Conservation (phyloP, 1,140 invertebrate species). For the Sycobia sp. region DNA sequence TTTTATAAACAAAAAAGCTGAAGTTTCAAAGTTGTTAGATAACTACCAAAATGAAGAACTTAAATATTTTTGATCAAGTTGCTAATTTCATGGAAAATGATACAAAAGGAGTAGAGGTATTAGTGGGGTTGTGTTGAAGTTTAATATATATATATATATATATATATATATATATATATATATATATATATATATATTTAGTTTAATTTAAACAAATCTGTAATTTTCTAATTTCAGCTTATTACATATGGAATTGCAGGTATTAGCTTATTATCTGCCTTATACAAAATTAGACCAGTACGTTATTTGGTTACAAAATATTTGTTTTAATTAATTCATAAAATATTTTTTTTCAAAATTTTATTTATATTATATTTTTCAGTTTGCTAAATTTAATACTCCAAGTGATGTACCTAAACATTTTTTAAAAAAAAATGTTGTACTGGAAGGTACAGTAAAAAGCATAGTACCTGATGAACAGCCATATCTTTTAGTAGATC, state of each 20-base stretch:
- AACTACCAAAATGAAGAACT: too few species aligned
- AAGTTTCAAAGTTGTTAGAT: too few species aligned
- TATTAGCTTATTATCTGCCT: constrained; percentile 56
- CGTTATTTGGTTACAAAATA: constrained; percentile 39
- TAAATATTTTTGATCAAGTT: too few species aligned
- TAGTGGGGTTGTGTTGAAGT: too few species aligned
- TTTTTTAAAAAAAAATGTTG: constrained; percentile 56
- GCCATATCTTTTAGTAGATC: constrained; percentile 59
- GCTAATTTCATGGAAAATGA: constrained; percentile 55
- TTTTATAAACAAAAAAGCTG: too few species aligned
- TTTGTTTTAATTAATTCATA: constrained; percentile 14
- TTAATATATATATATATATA: constrained; percentile 39
- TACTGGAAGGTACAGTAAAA: constrained; percentile 56
- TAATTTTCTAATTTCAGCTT: constrained; percentile 49
- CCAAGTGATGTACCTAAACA: constrained; percentile 59
- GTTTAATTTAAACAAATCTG: constrained; percentile 27
- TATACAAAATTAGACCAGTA: constrained; percentile 63
- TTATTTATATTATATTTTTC: constrained; percentile 14
- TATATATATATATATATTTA: constrained; percentile 20
- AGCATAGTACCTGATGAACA: constrained; percentile 57
- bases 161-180: too few species aligned
- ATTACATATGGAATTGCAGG: constrained; percentile 62
- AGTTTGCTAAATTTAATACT: constrained; percentile 60
- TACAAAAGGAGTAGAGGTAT: constrained; percentile 56
- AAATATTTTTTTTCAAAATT: constrained; percentile 19